Base-by-base conservation (phyloP, 64 coral and sea anemone species). In the Pocillopora verrucosa region DNA sequence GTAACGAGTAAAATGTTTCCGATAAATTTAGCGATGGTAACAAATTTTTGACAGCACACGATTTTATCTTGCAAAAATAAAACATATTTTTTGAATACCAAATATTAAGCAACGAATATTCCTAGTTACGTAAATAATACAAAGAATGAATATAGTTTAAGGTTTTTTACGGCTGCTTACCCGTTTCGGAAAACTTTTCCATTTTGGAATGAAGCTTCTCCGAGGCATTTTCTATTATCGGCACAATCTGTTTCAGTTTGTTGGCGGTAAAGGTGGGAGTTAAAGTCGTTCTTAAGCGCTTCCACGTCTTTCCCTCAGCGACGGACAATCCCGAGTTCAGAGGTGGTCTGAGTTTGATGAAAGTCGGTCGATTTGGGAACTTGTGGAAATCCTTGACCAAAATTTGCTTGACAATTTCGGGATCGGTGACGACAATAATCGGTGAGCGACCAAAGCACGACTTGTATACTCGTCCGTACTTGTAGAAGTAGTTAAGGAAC, bases 351-450 rank as follows among this genome's bases (percentile, higher is more conserved):
- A 76, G 56, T 3, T 87, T 93, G 11, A 93, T 56, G 3, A 74
- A 74, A 19, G 60, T 45, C 0, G 76, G 88, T 9, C 94, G 72
- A 22, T 96, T 92, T 4, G 87, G 91, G 68, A 93, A 96, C 30
- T 78, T 96, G 60, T 64, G 78, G 76, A 96, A 96, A 77, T 96
- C 94, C 35, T 96, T 96, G 36, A 96, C 88, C 19, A 86, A 68
- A 34, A 96, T 93, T 30, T 90, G 87, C 58, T 93, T 96, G 51
- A 96, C 72, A 4, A 93, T 84, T 56, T 96, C 94, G 13, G 94
- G 88, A 35, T 96, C 94, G 2, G 37, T 87, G 22, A 96, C 88
- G 6, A 96, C 61, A 45, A 96, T 87, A 7, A 62, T 45, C 22
- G 92, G 82, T 34, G 58, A 20, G 75, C 77, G 15, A 74, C 94